Conservation (phyloP, 2,888 invertebrate genomes). For the Phyllotreta striolata region DNA sequence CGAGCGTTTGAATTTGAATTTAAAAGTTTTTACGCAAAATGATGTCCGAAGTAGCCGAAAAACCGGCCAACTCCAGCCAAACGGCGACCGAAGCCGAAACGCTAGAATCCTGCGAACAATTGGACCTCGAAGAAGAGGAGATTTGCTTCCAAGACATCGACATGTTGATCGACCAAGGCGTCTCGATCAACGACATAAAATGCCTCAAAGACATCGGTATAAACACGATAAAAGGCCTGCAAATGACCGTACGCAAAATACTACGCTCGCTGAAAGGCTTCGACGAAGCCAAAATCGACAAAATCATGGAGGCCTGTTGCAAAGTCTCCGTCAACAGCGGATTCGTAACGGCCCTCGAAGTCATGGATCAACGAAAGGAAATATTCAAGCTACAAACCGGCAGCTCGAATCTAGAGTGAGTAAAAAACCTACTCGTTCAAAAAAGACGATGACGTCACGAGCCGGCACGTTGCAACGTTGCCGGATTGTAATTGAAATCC, state of each 20-base stretch:
- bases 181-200: conserved; percentile 78
- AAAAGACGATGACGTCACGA: too few species aligned
- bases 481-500: background rate
- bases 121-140: conserved; percentile 69
- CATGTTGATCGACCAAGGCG: conserved; percentile 68
- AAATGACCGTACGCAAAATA: conserved; percentile 80
- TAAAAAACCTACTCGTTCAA: conserved; percentile 40
- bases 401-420: conserved; percentile 76
- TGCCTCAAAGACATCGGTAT: conserved; percentile 79
- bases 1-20: too few species aligned
- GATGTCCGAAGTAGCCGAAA: conserved; percentile 28
- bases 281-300: conserved; percentile 74
- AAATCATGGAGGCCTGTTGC: conserved; percentile 79
- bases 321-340: conserved; percentile 69
- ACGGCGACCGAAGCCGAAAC: conserved; percentile 39
- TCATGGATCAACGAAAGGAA: conserved; percentile 74
- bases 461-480: too few species aligned
- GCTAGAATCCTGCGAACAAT: conserved; percentile 46
- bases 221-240: conserved; percentile 81
- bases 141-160: conserved; percentile 80
- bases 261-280: conserved; percentile 78
- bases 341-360: conserved; percentile 79
- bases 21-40: too few species aligned
- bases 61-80: conserved; percentile 36
- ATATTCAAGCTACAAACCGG: conserved; percentile 77